phyloP scores from a whole-genome alignment of 2,888 invertebrate species.

The Notocelia uddmanniana region DNA sequence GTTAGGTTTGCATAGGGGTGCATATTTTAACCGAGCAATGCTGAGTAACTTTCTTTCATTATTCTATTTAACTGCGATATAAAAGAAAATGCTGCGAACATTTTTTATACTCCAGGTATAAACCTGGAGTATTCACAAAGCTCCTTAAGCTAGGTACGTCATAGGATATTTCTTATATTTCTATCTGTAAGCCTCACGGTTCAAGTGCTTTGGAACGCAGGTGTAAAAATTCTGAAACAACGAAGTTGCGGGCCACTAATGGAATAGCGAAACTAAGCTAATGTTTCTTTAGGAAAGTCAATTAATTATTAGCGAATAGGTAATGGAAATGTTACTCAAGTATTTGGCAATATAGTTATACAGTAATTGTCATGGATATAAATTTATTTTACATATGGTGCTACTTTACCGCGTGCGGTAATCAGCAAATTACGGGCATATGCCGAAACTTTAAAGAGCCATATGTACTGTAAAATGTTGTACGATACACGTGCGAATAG shows the following conservation, averaged over 20 bases:
- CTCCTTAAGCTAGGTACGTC: constrained; percentile 31
- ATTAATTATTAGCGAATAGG: neutral
- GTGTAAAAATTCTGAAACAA: constrained; percentile 17
- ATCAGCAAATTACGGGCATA: too few relatives aligned
- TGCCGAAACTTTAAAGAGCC: too few relatives aligned
- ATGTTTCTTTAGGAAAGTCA: constrained; percentile 6
- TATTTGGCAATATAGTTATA: too few relatives aligned
- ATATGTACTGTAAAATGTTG: too few relatives aligned
- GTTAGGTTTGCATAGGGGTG: constrained; percentile 45
- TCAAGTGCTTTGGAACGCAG: constrained; percentile 19
- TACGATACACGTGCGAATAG: too few relatives aligned
- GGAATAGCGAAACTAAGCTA: neutral
- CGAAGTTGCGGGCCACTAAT: neutral
- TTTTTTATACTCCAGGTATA: constrained; percentile 44
- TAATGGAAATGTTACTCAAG: neutral
- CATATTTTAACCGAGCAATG: constrained; percentile 41
- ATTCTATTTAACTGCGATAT: constrained; percentile 43
- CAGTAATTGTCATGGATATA: too few relatives aligned
- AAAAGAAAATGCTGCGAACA: constrained; percentile 42
- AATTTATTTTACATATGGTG: too few relatives aligned
- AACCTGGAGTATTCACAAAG: constrained; percentile 35
- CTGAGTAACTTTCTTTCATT: constrained; percentile 47
- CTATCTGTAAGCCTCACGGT: constrained; percentile 8
- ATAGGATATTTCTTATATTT: constrained; percentile 31
- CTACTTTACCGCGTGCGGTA: too few relatives aligned